Percentiles rank a stretch among this genome's conserved stretches.
Evolutionary conservation across 2,113 vertebrate genomes (phyloP).

Genomic region (Otocyon megalotis): DNA sequence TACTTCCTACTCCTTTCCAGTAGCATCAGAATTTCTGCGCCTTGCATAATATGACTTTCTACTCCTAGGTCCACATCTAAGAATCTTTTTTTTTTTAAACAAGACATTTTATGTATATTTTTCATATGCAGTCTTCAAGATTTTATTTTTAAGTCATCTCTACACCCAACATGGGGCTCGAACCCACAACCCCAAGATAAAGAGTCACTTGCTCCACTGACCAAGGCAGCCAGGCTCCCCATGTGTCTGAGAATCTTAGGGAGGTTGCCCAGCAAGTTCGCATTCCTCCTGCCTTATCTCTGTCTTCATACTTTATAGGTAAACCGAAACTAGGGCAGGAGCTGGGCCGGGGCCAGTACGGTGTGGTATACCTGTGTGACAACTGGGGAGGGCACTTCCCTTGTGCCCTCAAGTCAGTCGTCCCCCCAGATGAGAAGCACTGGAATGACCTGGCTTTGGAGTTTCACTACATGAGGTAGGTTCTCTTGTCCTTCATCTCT

Average conservation of each 20-base stretch:
- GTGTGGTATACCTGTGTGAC: conserved; percentile 98
- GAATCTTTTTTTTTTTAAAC: not conserved
- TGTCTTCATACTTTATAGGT: conserved; percentile 86
- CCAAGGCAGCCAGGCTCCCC: not conserved
- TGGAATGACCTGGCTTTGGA: conserved; percentile 99
- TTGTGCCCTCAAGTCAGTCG: conserved; percentile 97
- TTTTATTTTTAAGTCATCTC: not conserved
- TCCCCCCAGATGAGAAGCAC: conserved; percentile 99
- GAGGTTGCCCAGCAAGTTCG: not conserved
- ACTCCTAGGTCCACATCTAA: not conserved
- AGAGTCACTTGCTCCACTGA: not conserved
- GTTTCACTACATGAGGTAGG: conserved; percentile 98
- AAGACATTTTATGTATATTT: not conserved
- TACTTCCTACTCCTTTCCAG: conserved; percentile 22
- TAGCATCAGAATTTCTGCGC: not conserved
- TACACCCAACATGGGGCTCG: not conserved
- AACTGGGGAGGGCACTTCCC: conserved; percentile 96
- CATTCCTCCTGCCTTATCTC: not conserved
- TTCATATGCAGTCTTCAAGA: not conserved
- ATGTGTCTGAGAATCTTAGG: not conserved
- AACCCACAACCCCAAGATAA: not conserved
- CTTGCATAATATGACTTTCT: not conserved
- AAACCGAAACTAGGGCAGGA: conserved; percentile 97
- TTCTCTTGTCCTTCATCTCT: not conserved
- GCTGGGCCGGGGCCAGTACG: conserved; percentile 97